phyloP scores from a whole-genome alignment of 2,797 vertebrate species.

The Pipistrellus pipistrellus region DNA sequence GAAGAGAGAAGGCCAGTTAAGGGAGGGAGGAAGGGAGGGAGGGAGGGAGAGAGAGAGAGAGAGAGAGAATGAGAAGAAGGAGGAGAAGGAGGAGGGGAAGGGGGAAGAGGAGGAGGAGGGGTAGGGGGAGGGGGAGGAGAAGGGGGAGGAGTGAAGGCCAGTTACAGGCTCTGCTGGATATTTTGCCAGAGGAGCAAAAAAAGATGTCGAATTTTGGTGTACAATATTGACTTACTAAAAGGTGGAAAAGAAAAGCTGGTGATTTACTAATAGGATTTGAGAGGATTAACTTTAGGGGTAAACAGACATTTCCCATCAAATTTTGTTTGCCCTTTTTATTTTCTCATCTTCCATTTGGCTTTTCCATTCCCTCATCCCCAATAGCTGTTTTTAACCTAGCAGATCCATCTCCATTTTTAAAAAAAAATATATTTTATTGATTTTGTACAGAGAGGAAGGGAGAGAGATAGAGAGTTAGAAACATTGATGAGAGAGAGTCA shows the following conservation, averaged over 20 bases:
- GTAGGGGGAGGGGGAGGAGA: too few species aligned
- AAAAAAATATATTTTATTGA: too few species aligned
- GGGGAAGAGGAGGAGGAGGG: neutral
- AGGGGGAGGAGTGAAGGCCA: too few species aligned
- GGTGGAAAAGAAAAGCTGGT: neutral
- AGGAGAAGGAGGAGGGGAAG: too few species aligned
- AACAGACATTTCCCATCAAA: neutral
- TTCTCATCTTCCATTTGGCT: neutral
- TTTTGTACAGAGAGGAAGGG: too few species aligned
- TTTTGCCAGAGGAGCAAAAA: neutral
- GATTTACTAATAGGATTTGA: neutral
- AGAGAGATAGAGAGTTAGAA: too few species aligned
- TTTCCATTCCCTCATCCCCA: neutral
- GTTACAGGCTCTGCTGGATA: neutral
- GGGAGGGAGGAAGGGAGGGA: neutral
- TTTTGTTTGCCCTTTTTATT: slow-evolving; percentile 5
- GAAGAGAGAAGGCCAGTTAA: too few species aligned
- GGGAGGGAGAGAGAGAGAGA: too few species aligned
- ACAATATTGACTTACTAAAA: neutral
- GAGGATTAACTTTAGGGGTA: neutral
- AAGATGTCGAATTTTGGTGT: neutral
- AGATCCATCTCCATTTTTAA: neutral
- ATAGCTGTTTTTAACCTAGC: neutral
- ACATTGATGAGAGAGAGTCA: too few species aligned
- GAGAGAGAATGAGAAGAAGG: too few species aligned